These are phyloP conservation scores for Balearica regulorum DNA, from an alignment of 2,797 vertebrate genomes.

Conservation along the genomic window DNA sequence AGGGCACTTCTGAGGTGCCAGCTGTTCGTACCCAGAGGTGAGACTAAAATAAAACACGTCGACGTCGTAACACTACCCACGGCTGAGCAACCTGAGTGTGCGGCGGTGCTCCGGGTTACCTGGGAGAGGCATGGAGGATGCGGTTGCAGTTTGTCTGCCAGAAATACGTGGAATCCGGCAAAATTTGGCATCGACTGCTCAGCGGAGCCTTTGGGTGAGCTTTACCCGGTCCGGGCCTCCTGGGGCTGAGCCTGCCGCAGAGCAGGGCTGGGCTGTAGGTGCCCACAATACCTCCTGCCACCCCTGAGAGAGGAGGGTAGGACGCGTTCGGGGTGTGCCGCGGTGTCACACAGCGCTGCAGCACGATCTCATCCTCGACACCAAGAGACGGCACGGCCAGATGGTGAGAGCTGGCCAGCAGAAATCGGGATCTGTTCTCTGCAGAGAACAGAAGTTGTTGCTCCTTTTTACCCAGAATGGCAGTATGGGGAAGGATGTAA, in stretches of 20 bases:
- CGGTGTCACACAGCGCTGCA: accelerated
- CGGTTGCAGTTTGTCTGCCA: not conserved
- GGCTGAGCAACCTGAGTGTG: not conserved
- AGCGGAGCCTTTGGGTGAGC: not conserved
- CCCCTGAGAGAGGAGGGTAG: not conserved
- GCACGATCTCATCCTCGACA: not conserved
- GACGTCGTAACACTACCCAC: not conserved
- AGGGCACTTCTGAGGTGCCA: not conserved
- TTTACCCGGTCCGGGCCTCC: not conserved
- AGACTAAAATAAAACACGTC: not conserved
- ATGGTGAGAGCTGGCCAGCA: not conserved
- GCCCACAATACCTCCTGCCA: not conserved
- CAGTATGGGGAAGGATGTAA: not conserved
- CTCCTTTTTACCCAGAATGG: not conserved
- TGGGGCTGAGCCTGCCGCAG: not conserved
- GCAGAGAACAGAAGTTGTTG: not conserved
- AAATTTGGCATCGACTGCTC: not conserved
- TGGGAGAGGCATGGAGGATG: not conserved
- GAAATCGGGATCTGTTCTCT: not conserved
- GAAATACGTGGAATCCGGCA: not conserved
- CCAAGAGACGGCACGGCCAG: not conserved
- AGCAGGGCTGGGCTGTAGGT: not conserved
- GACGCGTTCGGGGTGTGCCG: not conserved
- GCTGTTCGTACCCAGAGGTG: not conserved
- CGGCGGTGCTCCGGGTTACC: not conserved